A percentile compares a stretch with the other conserved stretches of the same genome.
phyloP scores from a whole-genome alignment of 2,797 vertebrate genomes.

The Melopsittacus undulatus region DNA sequence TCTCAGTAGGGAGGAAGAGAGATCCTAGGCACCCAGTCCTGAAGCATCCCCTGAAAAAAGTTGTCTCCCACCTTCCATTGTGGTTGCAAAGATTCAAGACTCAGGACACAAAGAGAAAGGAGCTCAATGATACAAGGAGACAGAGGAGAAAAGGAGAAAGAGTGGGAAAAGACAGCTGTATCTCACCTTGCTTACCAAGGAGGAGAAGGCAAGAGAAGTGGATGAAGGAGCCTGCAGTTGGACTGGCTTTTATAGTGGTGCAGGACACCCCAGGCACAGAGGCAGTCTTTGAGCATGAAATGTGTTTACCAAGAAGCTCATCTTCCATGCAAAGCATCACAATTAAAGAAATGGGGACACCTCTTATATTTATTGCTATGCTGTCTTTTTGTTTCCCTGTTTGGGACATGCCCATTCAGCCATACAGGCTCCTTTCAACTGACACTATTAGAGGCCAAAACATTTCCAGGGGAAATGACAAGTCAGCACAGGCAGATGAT shows the following conservation, averaged over 20 bases:
- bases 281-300: background rate
- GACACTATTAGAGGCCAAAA: background rate
- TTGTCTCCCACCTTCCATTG: rapidly evolving
- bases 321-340: background rate
- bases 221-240: background rate
- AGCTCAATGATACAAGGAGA: background rate
- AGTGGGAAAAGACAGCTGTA: too few species aligned
- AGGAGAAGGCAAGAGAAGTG: background rate
- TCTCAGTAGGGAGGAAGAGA: too few species aligned
- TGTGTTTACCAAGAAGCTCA: background rate
- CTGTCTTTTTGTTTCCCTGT: background rate
- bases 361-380: background rate
- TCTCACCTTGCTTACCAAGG: background rate
- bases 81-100: background rate
- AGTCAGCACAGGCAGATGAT: background rate
- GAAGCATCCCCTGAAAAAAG: rapidly evolving
- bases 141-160: background rate
- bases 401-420: background rate
- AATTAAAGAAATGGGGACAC: background rate
- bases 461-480: background rate
- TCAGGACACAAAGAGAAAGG: too few species aligned
- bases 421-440: background rate
- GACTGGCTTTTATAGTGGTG: too few species aligned
- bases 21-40: background rate
- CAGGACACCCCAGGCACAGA: background rate